Percentiles rank a stretch among this genome's conserved stretches.
Conservation (phyloP, 2,113 vertebrate genomes). For the Urocitellus parryii region DNA sequence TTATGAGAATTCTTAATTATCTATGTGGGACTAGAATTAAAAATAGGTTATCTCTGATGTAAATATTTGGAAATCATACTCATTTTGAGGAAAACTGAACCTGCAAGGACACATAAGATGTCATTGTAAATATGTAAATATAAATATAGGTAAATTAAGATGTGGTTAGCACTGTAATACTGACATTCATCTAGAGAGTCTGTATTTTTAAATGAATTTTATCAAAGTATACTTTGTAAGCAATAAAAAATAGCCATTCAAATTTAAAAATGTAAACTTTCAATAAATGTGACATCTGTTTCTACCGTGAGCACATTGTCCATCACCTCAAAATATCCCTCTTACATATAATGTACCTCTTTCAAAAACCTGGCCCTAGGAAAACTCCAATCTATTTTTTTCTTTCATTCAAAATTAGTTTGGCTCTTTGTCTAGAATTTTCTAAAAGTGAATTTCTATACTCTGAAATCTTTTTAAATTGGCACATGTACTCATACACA, state of each 20-base stretch:
- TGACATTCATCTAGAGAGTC: not conserved
- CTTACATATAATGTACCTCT: not conserved
- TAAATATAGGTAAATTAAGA: not conserved
- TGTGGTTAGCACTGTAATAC: not conserved
- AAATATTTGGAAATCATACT: slow-evolving; percentile 2
- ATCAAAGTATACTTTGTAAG: not conserved
- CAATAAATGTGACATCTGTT: not conserved
- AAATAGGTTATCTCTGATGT: not conserved
- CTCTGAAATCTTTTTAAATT: not conserved
- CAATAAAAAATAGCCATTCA: not conserved
- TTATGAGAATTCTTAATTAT: not conserved
- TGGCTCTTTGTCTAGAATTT: not conserved
- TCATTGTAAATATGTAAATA: not conserved
- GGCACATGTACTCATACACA: not conserved
- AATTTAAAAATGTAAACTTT: not conserved
- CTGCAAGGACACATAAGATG: not conserved
- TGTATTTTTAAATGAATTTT: not conserved
- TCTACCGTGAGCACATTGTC: not conserved
- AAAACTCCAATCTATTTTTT: not conserved
- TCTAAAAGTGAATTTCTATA: not conserved
- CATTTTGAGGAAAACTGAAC: not conserved
- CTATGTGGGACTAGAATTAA: not conserved
- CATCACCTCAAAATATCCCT: not conserved
- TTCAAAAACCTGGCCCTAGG: not conserved
- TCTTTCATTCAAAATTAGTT: not conserved